Conservation (phyloP, 1,140 invertebrate species). For the Zaprionus africanus region DNA sequence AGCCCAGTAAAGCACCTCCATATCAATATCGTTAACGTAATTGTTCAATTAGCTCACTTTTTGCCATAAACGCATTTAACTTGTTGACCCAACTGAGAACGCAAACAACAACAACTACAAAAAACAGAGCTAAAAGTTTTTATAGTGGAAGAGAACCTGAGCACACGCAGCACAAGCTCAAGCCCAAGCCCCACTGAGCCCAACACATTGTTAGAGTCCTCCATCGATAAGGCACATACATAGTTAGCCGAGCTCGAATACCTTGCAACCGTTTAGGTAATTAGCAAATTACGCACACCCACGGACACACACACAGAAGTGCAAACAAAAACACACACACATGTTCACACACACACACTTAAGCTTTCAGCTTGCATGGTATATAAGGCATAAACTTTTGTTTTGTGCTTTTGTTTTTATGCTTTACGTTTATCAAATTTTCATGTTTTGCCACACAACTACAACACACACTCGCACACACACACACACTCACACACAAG, state of each 20-base stretch:
- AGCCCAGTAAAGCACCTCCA: constrained; percentile 6
- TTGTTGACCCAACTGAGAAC: constrained; percentile 3
- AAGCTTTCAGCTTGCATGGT: constrained; percentile 17
- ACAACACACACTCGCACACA: neutral
- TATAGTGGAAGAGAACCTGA: neutral
- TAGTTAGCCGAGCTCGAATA: constrained; percentile 25
- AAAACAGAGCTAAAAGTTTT: constrained; percentile 1
- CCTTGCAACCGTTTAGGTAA: constrained; percentile 70
- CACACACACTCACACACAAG: neutral
- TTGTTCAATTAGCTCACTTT: constrained; percentile 49
- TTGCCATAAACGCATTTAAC: constrained; percentile 6
- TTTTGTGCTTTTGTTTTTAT: constrained; percentile 47
- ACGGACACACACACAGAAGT: constrained; percentile 23
- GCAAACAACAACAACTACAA: neutral
- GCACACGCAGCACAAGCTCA: neutral
- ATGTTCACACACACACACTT: constrained; percentile 32
- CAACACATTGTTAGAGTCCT: constrained; percentile 38
- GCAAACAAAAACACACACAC: constrained; percentile 38
- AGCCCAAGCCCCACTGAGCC: neutral
- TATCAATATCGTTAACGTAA: constrained; percentile 46
- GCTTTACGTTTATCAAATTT: constrained; percentile 79
- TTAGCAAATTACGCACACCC: constrained; percentile 73
- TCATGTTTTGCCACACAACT: constrained; percentile 62
- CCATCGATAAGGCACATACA: constrained; percentile 24
- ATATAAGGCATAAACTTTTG: constrained; percentile 61